These are phyloP conservation scores for Scaptomyza montana DNA, from an alignment of 1,140 invertebrate species.

Conservation along the genomic window DNA sequence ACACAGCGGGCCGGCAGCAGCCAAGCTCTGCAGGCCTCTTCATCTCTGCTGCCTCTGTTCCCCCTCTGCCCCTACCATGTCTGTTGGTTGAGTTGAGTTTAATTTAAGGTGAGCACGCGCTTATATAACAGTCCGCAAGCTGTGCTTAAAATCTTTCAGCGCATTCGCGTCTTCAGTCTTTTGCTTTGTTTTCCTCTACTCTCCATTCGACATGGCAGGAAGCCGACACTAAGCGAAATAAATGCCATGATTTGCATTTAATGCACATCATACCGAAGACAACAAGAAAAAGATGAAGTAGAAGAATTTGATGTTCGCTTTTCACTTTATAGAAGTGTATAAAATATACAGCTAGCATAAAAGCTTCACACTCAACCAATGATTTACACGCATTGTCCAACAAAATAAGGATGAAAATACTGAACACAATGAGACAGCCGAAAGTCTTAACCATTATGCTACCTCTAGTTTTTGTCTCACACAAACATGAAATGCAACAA, in stretches of 20 bases:
- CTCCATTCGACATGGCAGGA: constrained; percentile 49
- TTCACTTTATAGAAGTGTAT: constrained; percentile 44
- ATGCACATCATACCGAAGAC: constrained; percentile 47
- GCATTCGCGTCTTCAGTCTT: constrained; percentile 71
- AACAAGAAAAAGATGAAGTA: neutral
- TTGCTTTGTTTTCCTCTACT: constrained; percentile 52
- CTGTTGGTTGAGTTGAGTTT: constrained; percentile 37
- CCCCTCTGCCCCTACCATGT: constrained; percentile 1
- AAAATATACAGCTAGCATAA: constrained; percentile 34
- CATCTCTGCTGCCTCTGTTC: constrained; percentile 36
- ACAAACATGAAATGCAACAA: constrained; percentile 68
- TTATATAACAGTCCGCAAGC: constrained; percentile 59
- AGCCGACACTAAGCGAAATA: constrained; percentile 38
- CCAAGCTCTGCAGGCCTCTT: neutral
- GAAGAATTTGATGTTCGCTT: constrained; percentile 10
- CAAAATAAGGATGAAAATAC: neutral
- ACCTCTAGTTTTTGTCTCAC: neutral
- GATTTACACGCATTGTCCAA: constrained; percentile 34
- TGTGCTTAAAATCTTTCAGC: constrained; percentile 32
- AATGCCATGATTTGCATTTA: constrained; percentile 58
- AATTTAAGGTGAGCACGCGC: constrained; percentile 70
- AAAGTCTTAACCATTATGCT: constrained; percentile 20
- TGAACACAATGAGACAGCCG: constrained; percentile 29
- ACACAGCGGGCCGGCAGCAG: too few relatives aligned
- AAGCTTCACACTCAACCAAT: constrained; percentile 32